These are phyloP conservation scores for Callopanchax toddi DNA, from an alignment of 2,113 vertebrate species.

Conservation along the genomic window DNA sequence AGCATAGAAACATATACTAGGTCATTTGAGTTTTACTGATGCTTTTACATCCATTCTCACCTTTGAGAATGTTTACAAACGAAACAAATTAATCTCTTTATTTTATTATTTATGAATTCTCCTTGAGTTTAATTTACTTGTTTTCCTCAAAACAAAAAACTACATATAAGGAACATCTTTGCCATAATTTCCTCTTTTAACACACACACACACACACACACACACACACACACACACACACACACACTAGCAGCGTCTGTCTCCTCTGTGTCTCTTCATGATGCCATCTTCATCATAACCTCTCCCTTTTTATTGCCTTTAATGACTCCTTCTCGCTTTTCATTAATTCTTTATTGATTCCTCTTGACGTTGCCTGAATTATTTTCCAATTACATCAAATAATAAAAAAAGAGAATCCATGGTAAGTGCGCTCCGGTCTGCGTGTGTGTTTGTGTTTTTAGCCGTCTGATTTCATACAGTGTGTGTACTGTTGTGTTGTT, in stretches of 20 bases:
- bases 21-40: not conserved
- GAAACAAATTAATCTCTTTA: too few relatives aligned
- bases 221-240: constrained; percentile 8
- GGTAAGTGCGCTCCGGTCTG: constrained; percentile 49
- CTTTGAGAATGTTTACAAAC: too few relatives aligned
- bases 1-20: too few relatives aligned
- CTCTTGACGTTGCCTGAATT: constrained; percentile 79
- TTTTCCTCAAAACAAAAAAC: too few relatives aligned
- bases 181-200: not conserved
- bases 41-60: too few relatives aligned
- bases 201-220: not conserved
- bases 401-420: constrained; percentile 68
- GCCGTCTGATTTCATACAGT: not conserved
- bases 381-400: constrained; percentile 84
- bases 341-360: constrained; percentile 86
- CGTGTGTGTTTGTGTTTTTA: constrained; percentile 31
- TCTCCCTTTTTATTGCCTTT: constrained; percentile 82
- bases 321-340: constrained; percentile 82
- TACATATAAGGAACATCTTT: too few relatives aligned
- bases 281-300: constrained; percentile 82
- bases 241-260: constrained; percentile 28
- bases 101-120: too few relatives aligned
- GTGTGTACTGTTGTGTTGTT: not conserved
- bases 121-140: too few relatives aligned
- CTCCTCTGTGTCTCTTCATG: constrained; percentile 72